Base-by-base conservation (phyloP, 2,113 vertebrate species). In the Rhagologus leucostigma region DNA sequence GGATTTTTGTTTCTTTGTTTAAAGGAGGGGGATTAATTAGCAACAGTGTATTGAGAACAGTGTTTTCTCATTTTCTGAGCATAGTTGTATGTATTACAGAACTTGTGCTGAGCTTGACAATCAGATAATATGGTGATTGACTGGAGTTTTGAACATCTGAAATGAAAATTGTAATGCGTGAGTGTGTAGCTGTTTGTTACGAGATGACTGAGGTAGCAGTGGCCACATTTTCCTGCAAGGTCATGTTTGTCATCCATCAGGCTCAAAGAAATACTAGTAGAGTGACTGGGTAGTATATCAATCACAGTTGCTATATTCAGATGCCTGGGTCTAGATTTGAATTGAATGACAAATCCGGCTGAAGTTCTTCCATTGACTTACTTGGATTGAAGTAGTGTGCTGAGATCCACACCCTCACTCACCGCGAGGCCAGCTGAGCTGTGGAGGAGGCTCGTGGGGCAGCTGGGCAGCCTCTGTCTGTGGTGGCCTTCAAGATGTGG, bases 371-470 rank as follows among this genome's bases (percentile, higher is more conserved):
- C 32, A 14, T 59, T 47, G 35, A 2, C 7, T 77, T 55, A 27
- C 2, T 82, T 82, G 32, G 39, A 20, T 26, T 16, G 46, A 41
- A 57, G n/a, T 23, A 16, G 6, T 21, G 15, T 55, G 39, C 69
- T 70, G 93, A 52, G 49, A 60, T 75, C 30, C 1, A 1, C 27
- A 75, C 18, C 24, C 47, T 67, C 41, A 21, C 16, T 86, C 18
- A 13, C 20, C 0, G 0, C 0, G 3, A 55, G 64, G 50, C 35
- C 37, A 62, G 80, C 47, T 1, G 9, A 30, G 59, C 46, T 20
- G 27, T 57, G 55, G 64, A 59, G 37, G 50, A 52, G 37, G n/a
- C 29, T 88, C 1, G 0, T 9, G 24, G 42, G 8, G 20, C 5
- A 5, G 16, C 63, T 80, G 59, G 29, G 41, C 41, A 29, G 32